phyloP scores from a whole-genome alignment of 2,888 invertebrate genomes.

The Sisyra nigra region DNA sequence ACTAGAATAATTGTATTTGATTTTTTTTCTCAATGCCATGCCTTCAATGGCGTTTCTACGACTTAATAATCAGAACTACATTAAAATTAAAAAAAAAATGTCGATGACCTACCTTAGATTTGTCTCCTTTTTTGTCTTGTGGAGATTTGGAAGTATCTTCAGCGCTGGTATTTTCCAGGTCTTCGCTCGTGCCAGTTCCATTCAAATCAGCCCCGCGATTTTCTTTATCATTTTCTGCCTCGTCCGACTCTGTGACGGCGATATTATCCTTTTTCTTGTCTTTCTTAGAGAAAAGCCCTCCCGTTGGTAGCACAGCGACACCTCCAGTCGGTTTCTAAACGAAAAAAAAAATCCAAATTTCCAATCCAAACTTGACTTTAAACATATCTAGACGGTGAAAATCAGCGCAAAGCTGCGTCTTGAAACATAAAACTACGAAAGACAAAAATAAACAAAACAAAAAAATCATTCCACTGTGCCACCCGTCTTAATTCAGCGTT shows the following conservation, averaged over 20 bases:
- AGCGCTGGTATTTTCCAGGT: constrained; percentile 17
- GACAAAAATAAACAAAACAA: background rate
- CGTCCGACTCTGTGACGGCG: constrained; percentile 32
- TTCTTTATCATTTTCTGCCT: constrained; percentile 18
- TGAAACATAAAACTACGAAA: background rate
- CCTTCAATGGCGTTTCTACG: background rate
- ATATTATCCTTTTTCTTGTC: constrained; percentile 39
- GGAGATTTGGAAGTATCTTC: constrained; percentile 22
- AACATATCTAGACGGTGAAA: background rate
- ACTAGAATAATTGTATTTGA: background rate
- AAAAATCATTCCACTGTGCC: background rate
- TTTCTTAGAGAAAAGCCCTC: constrained; percentile 37
- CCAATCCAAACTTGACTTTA: background rate
- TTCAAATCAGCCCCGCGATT: constrained; percentile 27
- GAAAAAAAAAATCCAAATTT: constrained; percentile 14
- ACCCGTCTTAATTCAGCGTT: no score
- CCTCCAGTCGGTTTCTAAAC: constrained; percentile 71
- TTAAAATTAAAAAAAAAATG: background rate
- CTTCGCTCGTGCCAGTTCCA: constrained; percentile 19
- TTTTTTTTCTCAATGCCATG: background rate
- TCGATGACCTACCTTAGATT: constrained; percentile 33
- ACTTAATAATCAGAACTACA: background rate
- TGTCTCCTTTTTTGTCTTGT: constrained; percentile 31
- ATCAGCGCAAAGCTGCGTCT: background rate
- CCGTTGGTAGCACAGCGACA: constrained; percentile 64